Evolutionary conservation across 2,113 vertebrate genomes (phyloP), one percentile per base, ranked within the genome.

Genomic region (Neoarius graeffei): DNA sequence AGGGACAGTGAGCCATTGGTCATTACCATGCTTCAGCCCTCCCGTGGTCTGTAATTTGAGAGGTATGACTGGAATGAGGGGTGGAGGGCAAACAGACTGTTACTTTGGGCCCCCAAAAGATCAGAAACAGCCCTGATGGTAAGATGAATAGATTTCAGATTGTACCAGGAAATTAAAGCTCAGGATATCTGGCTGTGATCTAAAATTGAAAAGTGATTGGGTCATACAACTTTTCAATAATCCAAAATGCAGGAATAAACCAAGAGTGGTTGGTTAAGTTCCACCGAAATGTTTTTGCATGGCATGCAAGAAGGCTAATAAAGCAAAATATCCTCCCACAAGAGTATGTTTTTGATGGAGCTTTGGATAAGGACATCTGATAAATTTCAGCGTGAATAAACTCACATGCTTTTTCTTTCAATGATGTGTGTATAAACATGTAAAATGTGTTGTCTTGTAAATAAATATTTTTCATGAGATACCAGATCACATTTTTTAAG

Each of bases 101-200:
- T 10, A 6, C 52, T 79, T 56, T 56, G 25, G 76, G 25, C 25
- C 52, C n/a, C 25, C 50, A 27, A 56, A 27, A 9, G 74, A 56
- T n/a, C 20, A 13, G 57, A 62, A 19, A 82, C 4, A 0, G 27
- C 1, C 57, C 30, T 82, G 57, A 82, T 42, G 80, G 57, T 62
- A 82, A 62, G 30, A 42, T 30, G 42, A 82, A 82, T 35, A 60
- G 30, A 82, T 60, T 82, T 35, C 80, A 82, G 80, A 62, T 42
- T 42, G 57, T 15, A 25, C 19, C 80, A 62, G 57, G 57, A 82
- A 82, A 82, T 82, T 82, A 82, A 82, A 82, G 80, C 4, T 62
- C 80, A 82, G 57, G 4, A 81, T 62, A 42, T 62, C 56, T 62
- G 57, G 6, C 57, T 81, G 17, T 82, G 57, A 82, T 62, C 80